Conservation (phyloP, 2,113 vertebrate species). For the Colossoma macropomum region DNA sequence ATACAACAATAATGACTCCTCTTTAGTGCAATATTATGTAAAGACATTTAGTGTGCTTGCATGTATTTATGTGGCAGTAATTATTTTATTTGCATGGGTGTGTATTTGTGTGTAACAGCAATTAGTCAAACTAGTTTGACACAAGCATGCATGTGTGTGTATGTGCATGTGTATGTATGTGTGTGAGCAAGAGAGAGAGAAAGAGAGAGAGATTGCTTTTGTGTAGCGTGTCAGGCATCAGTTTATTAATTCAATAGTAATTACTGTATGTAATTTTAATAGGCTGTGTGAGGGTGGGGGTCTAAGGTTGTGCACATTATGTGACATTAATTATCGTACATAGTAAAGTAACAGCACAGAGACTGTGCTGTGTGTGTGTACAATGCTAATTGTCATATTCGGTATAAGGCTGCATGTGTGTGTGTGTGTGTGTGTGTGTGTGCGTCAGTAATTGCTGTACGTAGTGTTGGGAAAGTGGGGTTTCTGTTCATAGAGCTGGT, state of each 20-base stretch:
- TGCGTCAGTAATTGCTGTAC: conserved; percentile 22
- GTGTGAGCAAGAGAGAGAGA: not conserved
- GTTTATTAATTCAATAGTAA: conserved; percentile 5
- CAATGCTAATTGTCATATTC: not conserved
- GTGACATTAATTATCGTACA: conserved; percentile 7
- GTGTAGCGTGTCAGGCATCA: conserved; percentile 31
- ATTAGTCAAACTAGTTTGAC: not conserved
- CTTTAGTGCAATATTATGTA: too few relatives aligned
- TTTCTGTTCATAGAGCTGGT: conserved; percentile 9
- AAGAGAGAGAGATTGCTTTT: conserved; percentile 9
- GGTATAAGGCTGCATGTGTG: not conserved
- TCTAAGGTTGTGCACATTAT: not conserved
- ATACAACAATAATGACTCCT: too few relatives aligned
- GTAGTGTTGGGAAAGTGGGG: conserved; percentile 1
- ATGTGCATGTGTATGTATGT: too few relatives aligned
- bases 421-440: too few relatives aligned
- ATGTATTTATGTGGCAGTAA: too few relatives aligned
- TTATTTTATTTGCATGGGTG: too few relatives aligned
- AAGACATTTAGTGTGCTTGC: too few relatives aligned
- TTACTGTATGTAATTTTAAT: conserved; percentile 32
- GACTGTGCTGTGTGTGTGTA: conserved; percentile 2
- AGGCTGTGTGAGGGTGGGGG: not conserved
- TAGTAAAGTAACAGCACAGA: not conserved
- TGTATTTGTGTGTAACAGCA: too few relatives aligned
- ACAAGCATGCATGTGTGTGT: not conserved